A percentile compares a stretch with the other conserved stretches of the same genome.
phyloP scores from a whole-genome alignment of 2,797 vertebrate species.

The Eidolon dupreanum region DNA sequence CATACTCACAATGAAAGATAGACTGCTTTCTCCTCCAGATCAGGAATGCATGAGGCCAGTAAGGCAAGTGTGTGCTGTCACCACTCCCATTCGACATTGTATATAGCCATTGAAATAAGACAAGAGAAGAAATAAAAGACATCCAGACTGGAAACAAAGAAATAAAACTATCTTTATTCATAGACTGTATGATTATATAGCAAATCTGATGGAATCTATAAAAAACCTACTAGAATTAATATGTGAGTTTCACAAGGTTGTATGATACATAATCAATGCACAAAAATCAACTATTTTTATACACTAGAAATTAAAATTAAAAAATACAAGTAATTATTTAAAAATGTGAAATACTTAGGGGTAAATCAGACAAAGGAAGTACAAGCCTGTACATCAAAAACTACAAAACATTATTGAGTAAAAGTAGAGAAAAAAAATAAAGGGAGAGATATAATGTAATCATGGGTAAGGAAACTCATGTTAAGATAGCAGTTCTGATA shows the following conservation, averaged over 20 bases:
- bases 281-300: neutral
- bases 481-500: neutral
- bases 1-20: neutral
- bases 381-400: neutral
- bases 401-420: neutral
- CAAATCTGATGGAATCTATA: neutral
- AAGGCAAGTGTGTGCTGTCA: neutral
- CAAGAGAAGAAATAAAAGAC: neutral
- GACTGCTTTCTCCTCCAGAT: neutral
- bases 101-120: neutral
- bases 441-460: neutral
- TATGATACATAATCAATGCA: neutral
- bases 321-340: neutral
- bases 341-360: neutral
- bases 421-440: neutral
- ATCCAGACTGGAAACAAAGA: neutral
- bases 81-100: neutral
- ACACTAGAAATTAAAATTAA: neutral
- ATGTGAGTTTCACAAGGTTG: neutral
- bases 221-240: neutral
- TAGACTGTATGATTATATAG: neutral
- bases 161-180: neutral
- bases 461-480: neutral
- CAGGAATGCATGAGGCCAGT: neutral
- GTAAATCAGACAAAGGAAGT: neutral